A percentile compares a stretch with the other conserved stretches of the same genome.
phyloP scores from a whole-genome alignment of 2,797 vertebrate species.

The Sebastiscus tertius region DNA sequence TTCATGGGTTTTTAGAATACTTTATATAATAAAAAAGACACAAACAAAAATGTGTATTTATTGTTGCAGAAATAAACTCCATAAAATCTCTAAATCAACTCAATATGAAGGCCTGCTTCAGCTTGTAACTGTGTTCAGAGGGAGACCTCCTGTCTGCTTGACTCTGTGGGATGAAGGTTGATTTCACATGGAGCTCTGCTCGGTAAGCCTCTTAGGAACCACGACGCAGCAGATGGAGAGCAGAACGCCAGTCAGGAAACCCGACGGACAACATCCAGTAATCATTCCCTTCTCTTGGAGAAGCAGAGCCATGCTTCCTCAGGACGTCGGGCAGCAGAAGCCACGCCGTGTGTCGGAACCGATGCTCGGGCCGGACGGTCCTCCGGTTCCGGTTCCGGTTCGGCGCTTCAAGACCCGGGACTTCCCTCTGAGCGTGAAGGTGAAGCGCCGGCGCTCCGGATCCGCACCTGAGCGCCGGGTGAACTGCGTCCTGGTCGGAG shows the following conservation, averaged over 20 bases:
- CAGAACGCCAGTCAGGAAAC: slow-evolving; percentile 64
- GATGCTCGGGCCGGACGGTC: slow-evolving; percentile 8
- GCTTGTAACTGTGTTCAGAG: slow-evolving; percentile 7
- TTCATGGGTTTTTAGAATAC: not conserved
- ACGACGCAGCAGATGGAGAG: slow-evolving; percentile 63
- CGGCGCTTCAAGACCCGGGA: slow-evolving; percentile 52
- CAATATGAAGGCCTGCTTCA: not conserved
- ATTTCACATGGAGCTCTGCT: slow-evolving; percentile 54
- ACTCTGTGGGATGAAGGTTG: slow-evolving; percentile 32
- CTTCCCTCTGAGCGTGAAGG: slow-evolving; percentile 36
- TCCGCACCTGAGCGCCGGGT: slow-evolving; percentile 83
- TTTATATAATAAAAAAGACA: not conserved
- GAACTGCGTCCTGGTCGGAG: slow-evolving; percentile 92
- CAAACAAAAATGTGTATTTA: not conserved
- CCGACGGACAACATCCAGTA: not conserved
- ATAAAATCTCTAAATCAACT: not conserved
- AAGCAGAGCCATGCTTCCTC: slow-evolving; percentile 61
- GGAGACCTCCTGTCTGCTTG: not conserved
- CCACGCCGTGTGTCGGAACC: slow-evolving; percentile 59
- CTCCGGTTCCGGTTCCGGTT: slow-evolving; percentile 29
- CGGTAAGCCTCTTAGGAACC: slow-evolving; percentile 72
- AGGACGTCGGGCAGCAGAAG: slow-evolving; percentile 56
- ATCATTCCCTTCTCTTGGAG: too few relatives aligned
- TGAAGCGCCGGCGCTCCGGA: slow-evolving; percentile 50
- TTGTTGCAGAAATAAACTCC: not conserved